phyloP scores from a whole-genome alignment of 2,888 invertebrate genomes.

The Mycalesis mineus region DNA sequence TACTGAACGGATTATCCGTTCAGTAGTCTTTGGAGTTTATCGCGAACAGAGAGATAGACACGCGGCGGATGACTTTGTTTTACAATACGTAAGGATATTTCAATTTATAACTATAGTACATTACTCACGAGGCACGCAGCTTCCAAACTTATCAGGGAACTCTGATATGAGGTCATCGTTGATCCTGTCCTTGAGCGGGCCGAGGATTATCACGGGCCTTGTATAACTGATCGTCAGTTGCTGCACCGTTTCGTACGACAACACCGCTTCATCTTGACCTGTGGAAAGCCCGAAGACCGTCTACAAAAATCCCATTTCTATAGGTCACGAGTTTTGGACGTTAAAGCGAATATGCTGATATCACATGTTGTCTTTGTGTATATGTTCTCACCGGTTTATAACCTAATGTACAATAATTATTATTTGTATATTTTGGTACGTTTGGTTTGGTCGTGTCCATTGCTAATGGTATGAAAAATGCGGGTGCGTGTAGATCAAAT shows the following conservation, averaged over 20 bases:
- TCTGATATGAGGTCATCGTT: constrained; percentile 99
- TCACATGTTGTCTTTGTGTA: too few species aligned
- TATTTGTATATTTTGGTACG: too few species aligned
- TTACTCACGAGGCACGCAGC: constrained; percentile 99
- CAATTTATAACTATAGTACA: not conserved
- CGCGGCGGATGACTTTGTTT: too few species aligned
- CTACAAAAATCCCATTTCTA: not conserved
- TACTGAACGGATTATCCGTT: too few species aligned
- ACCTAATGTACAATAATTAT: too few species aligned
- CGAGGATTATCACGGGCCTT: constrained; percentile 98
- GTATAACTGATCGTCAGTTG: constrained; percentile 97
- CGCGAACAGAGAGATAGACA: too few species aligned
- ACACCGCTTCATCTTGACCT: constrained; percentile 92
- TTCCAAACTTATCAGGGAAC: constrained; percentile 99
- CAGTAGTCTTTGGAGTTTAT: too few species aligned
- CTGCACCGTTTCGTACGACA: constrained; percentile 98
- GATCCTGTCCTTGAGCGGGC: constrained; percentile 98
- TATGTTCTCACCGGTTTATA: too few species aligned
- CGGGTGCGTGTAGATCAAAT: too few species aligned
- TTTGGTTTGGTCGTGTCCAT: too few species aligned
- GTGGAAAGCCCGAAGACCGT: constrained; percentile 41
- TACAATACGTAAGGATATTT: too few species aligned
- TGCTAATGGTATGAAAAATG: too few species aligned
- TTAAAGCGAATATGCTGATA: not conserved
- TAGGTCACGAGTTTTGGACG: constrained; percentile 9